Percentiles rank a stretch among this genome's conserved stretches.
Conservation (phyloP, 2,113 vertebrate species). For the Chionodraco myersi region DNA sequence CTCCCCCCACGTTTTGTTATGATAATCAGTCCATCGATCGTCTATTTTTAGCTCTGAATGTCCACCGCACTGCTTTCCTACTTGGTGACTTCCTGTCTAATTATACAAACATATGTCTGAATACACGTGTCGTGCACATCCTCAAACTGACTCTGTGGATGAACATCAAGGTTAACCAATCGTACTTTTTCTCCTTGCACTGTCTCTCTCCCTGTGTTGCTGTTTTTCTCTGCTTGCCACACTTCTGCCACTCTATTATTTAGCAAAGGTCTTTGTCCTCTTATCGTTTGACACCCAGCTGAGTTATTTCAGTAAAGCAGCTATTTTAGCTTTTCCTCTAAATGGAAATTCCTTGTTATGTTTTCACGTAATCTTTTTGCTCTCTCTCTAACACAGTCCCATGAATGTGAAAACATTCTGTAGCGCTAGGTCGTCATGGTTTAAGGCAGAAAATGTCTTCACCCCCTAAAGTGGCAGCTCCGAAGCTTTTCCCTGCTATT, state of each 20-base stretch:
- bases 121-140: constrained; percentile 21
- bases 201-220: constrained; percentile 12
- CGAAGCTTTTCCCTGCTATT: constrained; percentile 58
- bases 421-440: constrained; percentile 22
- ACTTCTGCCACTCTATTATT: constrained; percentile 71
- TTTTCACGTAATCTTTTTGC: constrained; percentile 49
- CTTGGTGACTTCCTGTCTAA: constrained; percentile 67
- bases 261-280: constrained; percentile 67
- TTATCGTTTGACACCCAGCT: constrained; percentile 66
- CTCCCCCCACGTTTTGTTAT: constrained; percentile 67
- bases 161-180: constrained; percentile 36
- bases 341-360: constrained; percentile 84
- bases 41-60: constrained; percentile 75
- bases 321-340: constrained; percentile 72
- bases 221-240: constrained; percentile 45
- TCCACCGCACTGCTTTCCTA: constrained; percentile 39
- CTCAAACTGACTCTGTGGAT: constrained; percentile 32
- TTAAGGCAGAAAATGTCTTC: constrained; percentile 49
- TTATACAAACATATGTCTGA: constrained; percentile 68
- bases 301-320: constrained; percentile 69
- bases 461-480: constrained; percentile 53
- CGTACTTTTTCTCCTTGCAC: background rate
- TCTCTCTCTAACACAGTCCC: constrained; percentile 14
- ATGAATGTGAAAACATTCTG: constrained; percentile 45
- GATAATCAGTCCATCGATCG: constrained; percentile 70